Percentiles rank a stretch among this genome's conserved stretches.
Evolutionary conservation across 1,140 invertebrate species (phyloP).

Genomic region (Colletes latitarsis): DNA sequence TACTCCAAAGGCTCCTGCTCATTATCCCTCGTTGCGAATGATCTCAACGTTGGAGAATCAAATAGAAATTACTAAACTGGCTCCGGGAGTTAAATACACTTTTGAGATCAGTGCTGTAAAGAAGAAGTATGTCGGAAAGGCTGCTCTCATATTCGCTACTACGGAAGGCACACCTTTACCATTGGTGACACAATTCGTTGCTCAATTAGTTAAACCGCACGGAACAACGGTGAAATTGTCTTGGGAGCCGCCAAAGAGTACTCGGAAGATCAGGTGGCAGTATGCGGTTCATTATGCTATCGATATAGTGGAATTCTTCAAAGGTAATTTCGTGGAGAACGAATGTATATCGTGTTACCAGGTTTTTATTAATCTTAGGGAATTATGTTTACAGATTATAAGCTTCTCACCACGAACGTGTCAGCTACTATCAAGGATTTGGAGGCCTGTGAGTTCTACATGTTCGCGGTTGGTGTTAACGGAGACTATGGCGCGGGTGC

Average conservation of each 20-base stretch:
- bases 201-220: slow-evolving; percentile 81
- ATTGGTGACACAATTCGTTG: slow-evolving; percentile 79
- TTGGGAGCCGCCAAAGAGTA: slow-evolving; percentile 84
- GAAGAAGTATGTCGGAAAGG: slow-evolving; percentile 83
- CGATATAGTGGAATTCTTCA: slow-evolving; percentile 78
- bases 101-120: slow-evolving; percentile 85
- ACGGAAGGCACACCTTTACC: slow-evolving; percentile 83
- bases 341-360: neutral
- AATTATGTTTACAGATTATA: slow-evolving; percentile 13
- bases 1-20: slow-evolving; percentile 76
- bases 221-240: slow-evolving; percentile 84
- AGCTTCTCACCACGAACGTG: slow-evolving; percentile 81
- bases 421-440: slow-evolving; percentile 84
- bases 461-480: slow-evolving; percentile 86
- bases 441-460: slow-evolving; percentile 87
- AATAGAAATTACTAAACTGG: slow-evolving; percentile 82
- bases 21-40: slow-evolving; percentile 80
- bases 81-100: slow-evolving; percentile 83
- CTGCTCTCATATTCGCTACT: slow-evolving; percentile 78
- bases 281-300: slow-evolving; percentile 86
- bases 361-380: neutral
- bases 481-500: slow-evolving; percentile 85
- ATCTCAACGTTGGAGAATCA: slow-evolving; percentile 75
- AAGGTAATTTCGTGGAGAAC: slow-evolving; percentile 71
- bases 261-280: slow-evolving; percentile 81